phyloP scores from a whole-genome alignment of 2,113 vertebrate species.

The Urocitellus parryii region DNA sequence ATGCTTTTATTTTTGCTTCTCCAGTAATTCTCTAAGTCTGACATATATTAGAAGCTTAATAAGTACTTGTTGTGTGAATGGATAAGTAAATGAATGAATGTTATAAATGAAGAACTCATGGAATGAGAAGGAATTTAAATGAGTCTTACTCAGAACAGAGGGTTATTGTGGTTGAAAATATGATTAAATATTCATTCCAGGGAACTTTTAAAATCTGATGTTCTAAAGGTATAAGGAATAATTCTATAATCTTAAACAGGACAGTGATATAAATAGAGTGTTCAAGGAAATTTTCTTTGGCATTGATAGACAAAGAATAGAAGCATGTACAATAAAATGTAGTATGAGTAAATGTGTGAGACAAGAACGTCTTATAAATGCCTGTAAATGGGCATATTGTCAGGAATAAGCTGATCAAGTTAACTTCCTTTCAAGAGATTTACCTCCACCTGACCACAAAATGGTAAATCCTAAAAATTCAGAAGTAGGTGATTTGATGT shows the following conservation, averaged over 20 bases:
- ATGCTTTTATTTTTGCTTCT: not conserved
- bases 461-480: conserved; percentile 35
- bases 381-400: not conserved
- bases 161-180: conserved; percentile 27
- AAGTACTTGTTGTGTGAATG: not conserved
- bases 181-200: not conserved
- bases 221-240: conserved; percentile 3
- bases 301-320: conserved; percentile 29
- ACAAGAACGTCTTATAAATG: conserved; percentile 1
- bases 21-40: not conserved
- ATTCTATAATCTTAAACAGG: not conserved
- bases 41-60: not conserved
- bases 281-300: conserved; percentile 38
- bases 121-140: not conserved
- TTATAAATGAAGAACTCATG: not conserved
- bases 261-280: not conserved
- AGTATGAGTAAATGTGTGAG: not conserved
- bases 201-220: conserved; percentile 30
- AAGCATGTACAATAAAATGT: not conserved
- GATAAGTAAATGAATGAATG: not conserved
- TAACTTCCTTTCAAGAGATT: not conserved
- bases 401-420: not conserved
- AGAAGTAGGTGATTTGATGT: conserved; percentile 27
- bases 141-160: not conserved
- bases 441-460: not conserved